Conservation (phyloP, 2,113 vertebrate genomes). For the Phyllostomus discolor region DNA sequence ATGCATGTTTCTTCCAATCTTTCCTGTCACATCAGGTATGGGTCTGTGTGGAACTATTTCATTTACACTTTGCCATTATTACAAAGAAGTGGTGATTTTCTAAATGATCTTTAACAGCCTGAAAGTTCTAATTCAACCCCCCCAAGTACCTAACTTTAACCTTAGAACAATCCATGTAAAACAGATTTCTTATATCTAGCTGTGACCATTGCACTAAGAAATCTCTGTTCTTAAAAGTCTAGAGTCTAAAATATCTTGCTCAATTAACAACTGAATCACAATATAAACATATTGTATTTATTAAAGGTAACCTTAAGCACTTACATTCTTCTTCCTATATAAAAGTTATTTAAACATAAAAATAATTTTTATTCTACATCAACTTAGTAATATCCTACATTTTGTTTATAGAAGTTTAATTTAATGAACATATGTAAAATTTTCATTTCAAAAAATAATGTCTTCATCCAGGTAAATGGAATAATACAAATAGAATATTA, state of each 20-base stretch:
- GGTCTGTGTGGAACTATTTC: not conserved
- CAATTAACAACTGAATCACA: not conserved
- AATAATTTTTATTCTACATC: not conserved
- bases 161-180: not conserved
- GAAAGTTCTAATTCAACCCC: not conserved
- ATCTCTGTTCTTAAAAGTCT: not conserved
- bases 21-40: not conserved
- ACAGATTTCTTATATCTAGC: not conserved
- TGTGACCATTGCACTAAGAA: not conserved
- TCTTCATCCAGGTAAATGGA: not conserved
- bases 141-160: not conserved
- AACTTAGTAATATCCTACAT: not conserved
- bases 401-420: not conserved
- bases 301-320: not conserved
- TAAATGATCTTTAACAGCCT: slow-evolving; percentile 11
- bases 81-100: slow-evolving; percentile 3
- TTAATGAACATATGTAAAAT: not conserved
- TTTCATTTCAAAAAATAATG: not conserved
- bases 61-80: not conserved
- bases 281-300: not conserved
- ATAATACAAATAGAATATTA: not conserved
- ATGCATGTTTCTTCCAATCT: not conserved
- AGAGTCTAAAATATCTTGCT: not conserved
- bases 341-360: not conserved
- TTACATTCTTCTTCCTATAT: not conserved